A percentile compares a stretch with the other conserved stretches of the same genome.
These are phyloP conservation scores for Diorhabda elongata DNA, from an alignment of 1,140 invertebrate species.

Conservation along the genomic window DNA sequence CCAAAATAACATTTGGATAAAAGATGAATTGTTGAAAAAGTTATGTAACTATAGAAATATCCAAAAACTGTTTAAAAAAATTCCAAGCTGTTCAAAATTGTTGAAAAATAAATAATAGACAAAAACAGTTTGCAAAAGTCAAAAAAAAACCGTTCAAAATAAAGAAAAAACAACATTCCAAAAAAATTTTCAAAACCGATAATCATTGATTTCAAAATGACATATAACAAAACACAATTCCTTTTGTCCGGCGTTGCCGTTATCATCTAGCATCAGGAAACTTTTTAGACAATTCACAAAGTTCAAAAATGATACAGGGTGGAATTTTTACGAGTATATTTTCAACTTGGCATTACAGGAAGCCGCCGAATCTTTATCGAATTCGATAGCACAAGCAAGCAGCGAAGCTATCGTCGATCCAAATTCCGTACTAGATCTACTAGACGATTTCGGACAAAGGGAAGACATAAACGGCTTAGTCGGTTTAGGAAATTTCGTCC, in stretches of 20 bases:
- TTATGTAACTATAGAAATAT: neutral
- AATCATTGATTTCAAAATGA: too few relatives aligned
- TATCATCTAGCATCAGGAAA: too few relatives aligned
- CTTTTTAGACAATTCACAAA: too few relatives aligned
- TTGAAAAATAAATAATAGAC: neutral
- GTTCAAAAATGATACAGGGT: too few relatives aligned
- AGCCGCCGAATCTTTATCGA: neutral
- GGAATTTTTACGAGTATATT: neutral
- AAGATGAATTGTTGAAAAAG: neutral
- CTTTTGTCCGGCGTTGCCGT: too few relatives aligned
- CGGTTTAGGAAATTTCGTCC: conserved; percentile 13
- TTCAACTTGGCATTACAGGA: conserved; percentile 14
- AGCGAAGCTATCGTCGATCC: conserved; percentile 42
- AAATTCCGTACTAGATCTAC: conserved; percentile 38
- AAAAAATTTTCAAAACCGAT: too few relatives aligned
- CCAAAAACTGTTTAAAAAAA: neutral
- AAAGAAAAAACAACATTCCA: too few relatives aligned
- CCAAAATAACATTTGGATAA: too few relatives aligned
- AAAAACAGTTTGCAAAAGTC: neutral
- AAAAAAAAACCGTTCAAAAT: too few relatives aligned
- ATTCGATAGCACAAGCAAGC: conserved; percentile 30
- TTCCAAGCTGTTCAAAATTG: neutral
- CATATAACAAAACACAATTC: too few relatives aligned
- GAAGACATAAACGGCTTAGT: conserved; percentile 16
- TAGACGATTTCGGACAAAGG: conserved; percentile 37